Evolutionary conservation across 2,888 invertebrate genomes (phyloP), one percentile per base, ranked within the genome.

Genomic region (Pachliopta kotzebuea): DNA sequence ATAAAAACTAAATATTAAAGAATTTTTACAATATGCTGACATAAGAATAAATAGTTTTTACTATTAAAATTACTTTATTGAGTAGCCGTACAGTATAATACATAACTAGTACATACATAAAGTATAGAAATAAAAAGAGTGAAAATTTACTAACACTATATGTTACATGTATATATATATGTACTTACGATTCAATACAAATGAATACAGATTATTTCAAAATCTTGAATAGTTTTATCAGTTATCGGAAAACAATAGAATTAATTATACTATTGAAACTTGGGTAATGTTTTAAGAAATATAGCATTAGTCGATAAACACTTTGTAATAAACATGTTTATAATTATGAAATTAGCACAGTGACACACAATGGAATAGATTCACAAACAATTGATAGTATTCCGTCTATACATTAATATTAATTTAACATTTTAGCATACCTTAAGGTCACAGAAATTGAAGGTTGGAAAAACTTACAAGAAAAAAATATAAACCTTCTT

Each of bases 221-320:
- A 65, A 65, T 65, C 42, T 24, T 50, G 57, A 50, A 65, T 65
- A 62, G 65, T 62, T 65, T 65, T 21, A 61, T 55, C 31, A 17
- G 29, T 45, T 58, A 58, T 23, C 58, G 29, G 57, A 65, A 65
- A 61, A 65, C 65, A 65, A 62, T 65, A 49, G 65, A 62, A 62
- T 49, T 8, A 49, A 58, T 45, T 20, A 57, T 42, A 57, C 60
- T 52, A 61, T 65, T 21, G 57, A 55, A 18, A 50, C 23, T 65
- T 65, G 54, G 24, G 54, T 45, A 61, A 65, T 45, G n/a, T 45
- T 45, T n/a, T 45, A n/a, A 45, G n/a, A n/a, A 45, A 45, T 45
- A 45, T 45, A n/a, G 45, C 18, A 18, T n/a, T 45, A 45, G 45
- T 45, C n/a, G 8, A n/a, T 45, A 18, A 14, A 37, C n/a, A n/a